Conservation (phyloP, 23 tunicate species). For the Trididemnum miniatum region DNA sequence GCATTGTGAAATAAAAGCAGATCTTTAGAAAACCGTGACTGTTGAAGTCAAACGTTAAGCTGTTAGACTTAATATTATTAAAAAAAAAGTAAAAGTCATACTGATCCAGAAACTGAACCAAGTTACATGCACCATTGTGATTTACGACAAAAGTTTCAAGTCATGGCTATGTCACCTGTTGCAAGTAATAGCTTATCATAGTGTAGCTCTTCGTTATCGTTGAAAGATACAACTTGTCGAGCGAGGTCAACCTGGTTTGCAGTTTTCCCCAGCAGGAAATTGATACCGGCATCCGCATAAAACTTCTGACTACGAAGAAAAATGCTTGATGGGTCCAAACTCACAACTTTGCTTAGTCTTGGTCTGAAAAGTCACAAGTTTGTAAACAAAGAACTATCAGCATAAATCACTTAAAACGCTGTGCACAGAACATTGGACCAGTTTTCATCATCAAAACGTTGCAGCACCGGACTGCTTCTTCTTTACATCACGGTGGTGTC, state of each 20-base stretch:
- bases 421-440: not conserved
- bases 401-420: too few relatives aligned
- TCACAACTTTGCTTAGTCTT: slow-evolving; percentile 81
- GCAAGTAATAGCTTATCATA: slow-evolving; percentile 79
- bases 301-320: slow-evolving; percentile 63
- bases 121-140: too few relatives aligned
- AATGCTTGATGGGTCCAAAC: slow-evolving; percentile 40
- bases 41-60: too few relatives aligned
- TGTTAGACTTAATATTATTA: too few relatives aligned
- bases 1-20: not conserved
- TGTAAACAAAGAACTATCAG: not conserved
- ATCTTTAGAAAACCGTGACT: too few relatives aligned
- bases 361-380: slow-evolving; percentile 52
- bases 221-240: slow-evolving; percentile 52
- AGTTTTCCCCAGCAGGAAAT: slow-evolving; percentile 27
- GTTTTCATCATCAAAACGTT: not conserved
- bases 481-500: too few relatives aligned
- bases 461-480: not conserved
- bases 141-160: too few relatives aligned
- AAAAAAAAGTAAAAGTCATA: too few relatives aligned
- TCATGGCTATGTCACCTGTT: slow-evolving; percentile 39
- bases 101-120: too few relatives aligned
- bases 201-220: slow-evolving; percentile 34
- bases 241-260: slow-evolving; percentile 50
- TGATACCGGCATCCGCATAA: slow-evolving; percentile 57